Conservation (phyloP, 2,113 vertebrate species). For the Leptobrachium leishanense region DNA sequence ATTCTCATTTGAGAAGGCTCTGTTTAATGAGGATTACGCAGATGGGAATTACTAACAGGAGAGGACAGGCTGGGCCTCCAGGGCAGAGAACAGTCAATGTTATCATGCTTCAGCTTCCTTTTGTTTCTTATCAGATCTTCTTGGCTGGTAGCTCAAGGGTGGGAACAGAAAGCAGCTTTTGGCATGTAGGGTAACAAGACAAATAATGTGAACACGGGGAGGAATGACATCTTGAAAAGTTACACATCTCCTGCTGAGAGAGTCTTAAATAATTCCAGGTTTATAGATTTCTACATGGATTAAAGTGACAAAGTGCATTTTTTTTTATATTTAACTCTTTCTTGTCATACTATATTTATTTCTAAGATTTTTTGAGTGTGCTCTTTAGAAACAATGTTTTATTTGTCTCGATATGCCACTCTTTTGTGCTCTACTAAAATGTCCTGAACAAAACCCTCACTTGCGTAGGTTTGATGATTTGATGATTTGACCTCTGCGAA, state of each 20-base stretch:
- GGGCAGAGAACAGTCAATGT: constrained; percentile 56
- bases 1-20: constrained; percentile 59
- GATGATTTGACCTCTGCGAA: too few species aligned
- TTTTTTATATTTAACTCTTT: too few species aligned
- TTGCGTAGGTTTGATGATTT: too few species aligned
- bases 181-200: constrained; percentile 45
- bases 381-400: too few species aligned
- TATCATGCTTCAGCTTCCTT: constrained; percentile 59
- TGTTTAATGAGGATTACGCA: constrained; percentile 63
- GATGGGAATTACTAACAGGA: constrained; percentile 62
- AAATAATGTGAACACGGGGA: not conserved
- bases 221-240: constrained; percentile 1
- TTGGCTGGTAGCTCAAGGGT: constrained; percentile 61
- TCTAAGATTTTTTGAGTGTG: too few species aligned
- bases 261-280: constrained; percentile 1
- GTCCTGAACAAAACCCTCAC: too few species aligned
- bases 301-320: too few species aligned
- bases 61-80: constrained; percentile 34
- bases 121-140: constrained; percentile 60
- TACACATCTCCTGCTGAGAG: not conserved
- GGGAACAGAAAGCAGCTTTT: constrained; percentile 56
- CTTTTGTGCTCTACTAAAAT: too few species aligned
- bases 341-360: too few species aligned
- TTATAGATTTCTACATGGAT: not conserved
- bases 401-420: too few species aligned